phyloP scores from a whole-genome alignment of 37 sponge, comb jelly and placozoan species.

The Cladorhizidae sp. region DNA sequence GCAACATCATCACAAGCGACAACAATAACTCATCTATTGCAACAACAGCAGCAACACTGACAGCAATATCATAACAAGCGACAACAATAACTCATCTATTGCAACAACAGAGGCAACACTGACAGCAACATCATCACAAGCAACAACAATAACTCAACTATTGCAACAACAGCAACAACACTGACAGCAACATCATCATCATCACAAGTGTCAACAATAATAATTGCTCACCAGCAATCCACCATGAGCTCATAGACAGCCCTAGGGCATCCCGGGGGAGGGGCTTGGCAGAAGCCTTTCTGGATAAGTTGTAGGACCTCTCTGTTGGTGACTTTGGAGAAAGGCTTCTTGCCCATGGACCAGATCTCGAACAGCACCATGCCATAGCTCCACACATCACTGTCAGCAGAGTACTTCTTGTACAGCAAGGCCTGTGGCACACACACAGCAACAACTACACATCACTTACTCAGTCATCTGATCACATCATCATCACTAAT shows the following conservation, averaged over 20 bases:
- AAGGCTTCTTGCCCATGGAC: constrained; percentile 56
- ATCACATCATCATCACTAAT: neutral
- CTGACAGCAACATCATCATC: too few species aligned
- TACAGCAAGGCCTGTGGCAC: constrained; percentile 50
- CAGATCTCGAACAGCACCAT: constrained; percentile 70
- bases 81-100: too few species aligned
- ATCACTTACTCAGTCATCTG: too few species aligned
- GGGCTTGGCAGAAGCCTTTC: constrained; percentile 23
- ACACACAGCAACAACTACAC: neutral
- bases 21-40: too few species aligned
- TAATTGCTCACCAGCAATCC: constrained; percentile 49
- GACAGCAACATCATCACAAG: too few species aligned
- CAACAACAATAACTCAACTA: too few species aligned
- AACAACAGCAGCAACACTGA: too few species aligned
- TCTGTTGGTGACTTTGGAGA: constrained; percentile 23
- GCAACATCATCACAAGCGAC: too few species aligned
- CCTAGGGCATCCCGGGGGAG: constrained; percentile 59
- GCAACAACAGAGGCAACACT: too few species aligned
- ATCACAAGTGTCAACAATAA: too few species aligned
- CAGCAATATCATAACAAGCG: too few species aligned
- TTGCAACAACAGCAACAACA: too few species aligned
- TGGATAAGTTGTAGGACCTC: constrained; percentile 25
- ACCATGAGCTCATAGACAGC: constrained; percentile 54
- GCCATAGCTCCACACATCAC: constrained; percentile 75
- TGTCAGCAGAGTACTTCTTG: constrained; percentile 48